These are phyloP conservation scores for Typhlomys cinereus DNA, from an alignment of 2,113 vertebrate genomes.

Conservation along the genomic window DNA sequence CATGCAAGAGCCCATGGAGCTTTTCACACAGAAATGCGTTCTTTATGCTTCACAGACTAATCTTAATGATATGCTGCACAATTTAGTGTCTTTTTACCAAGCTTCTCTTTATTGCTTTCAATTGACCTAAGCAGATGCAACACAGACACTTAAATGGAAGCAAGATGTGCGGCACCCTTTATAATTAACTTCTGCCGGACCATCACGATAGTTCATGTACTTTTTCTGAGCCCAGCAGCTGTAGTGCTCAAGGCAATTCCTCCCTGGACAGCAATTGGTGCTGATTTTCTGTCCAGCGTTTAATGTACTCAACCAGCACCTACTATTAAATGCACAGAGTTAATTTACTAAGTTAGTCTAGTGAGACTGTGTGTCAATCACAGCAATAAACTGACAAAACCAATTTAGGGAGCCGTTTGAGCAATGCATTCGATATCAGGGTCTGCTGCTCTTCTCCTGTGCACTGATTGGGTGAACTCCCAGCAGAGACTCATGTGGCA, in stretches of 20 bases:
- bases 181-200: too few relatives aligned
- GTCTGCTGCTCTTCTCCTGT: background rate
- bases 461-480: accelerated
- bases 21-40: background rate
- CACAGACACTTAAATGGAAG: background rate
- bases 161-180: background rate
- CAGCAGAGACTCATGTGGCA: background rate
- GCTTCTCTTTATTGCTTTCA: background rate
- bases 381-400: background rate
- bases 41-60: background rate
- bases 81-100: background rate
- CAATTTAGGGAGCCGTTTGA: background rate
- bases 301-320: too few relatives aligned
- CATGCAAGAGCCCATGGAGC: too few relatives aligned
- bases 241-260: too few relatives aligned
- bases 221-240: background rate
- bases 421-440: too few relatives aligned
- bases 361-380: too few relatives aligned
- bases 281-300: too few relatives aligned
- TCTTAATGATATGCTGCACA: too few relatives aligned
- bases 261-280: too few relatives aligned
- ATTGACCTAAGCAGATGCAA: too few relatives aligned
- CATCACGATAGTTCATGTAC: too few relatives aligned
- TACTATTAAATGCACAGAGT: background rate
- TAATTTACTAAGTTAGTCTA: too few relatives aligned